Evolutionary conservation across 2,797 vertebrate species (phyloP), one percentile per base, ranked within the genome.

Genomic region (Dendrocincla fuliginosa): DNA sequence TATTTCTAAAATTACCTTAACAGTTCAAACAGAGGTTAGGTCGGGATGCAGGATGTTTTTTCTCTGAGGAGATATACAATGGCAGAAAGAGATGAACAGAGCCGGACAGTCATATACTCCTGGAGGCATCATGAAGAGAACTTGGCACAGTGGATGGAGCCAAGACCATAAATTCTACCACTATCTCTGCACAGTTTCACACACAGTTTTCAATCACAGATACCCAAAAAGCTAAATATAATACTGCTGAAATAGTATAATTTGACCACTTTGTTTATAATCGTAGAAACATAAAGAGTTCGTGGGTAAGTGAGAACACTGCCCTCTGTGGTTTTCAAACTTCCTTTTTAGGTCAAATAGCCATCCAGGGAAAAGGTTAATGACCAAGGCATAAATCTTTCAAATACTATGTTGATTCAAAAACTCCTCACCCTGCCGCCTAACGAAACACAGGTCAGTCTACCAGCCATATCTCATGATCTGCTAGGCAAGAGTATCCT

Each of bases 301-400:
- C 3, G 22, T 22, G 19, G 11, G 8, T 6, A 84, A 39, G 11
- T 3, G 6, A 16, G 13, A 75, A 44, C 16, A 61, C 5, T 42
- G 5, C 3, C 13, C 49, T 0, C 1, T 19, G 13, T 16, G 5
- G 1, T 28, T 74, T 30, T 67, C 30, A 41, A 32, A 35, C 11
- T 44, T 69, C 44, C 24, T 9, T 73, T 69, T 78, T 37, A 74
- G 37, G 10, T 6, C 37, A 91, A 93, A 16, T 33, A 61, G 13
- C 4, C 37, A 23, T 67, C 59, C 44, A 47, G 27, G n/a, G 24
- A 10, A 24, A 84, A 76, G 2, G 6, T 71, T 94, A 76, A 74
- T 47, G 23, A 46, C 12, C 42, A 81, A 73, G 25, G 37, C 44
- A 44, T 20, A 79, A 90, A 85, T 6, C 13, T 83, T 92, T 80